Evolutionary conservation across 2,888 invertebrate species (phyloP).

Genomic region (Drosophila longiperda): DNA sequence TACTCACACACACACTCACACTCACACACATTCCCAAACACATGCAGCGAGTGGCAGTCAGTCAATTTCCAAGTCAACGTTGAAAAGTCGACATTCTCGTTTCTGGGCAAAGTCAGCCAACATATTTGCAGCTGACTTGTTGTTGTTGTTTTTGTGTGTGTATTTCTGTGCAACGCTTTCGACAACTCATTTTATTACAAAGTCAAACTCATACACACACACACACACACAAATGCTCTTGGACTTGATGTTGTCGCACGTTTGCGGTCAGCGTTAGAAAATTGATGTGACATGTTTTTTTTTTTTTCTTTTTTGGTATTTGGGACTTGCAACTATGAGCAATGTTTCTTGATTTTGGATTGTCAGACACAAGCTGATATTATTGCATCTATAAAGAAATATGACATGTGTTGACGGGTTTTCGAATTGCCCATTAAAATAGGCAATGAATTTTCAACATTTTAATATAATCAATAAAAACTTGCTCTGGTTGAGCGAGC

Average conservation of each 20-base stretch:
- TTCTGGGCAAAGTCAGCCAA: conserved; percentile 68
- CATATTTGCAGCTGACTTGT: conserved; percentile 63
- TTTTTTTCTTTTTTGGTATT: conserved; percentile 15
- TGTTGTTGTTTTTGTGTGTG: neutral
- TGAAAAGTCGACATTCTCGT: conserved; percentile 60
- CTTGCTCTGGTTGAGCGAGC: neutral
- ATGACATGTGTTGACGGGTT: conserved; percentile 23
- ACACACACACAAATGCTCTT: conserved; percentile 28
- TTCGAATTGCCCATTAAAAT: conserved; percentile 24
- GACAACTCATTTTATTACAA: conserved; percentile 79
- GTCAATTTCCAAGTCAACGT: conserved; percentile 76
- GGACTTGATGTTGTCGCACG: conserved; percentile 62
- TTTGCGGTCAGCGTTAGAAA: conserved; percentile 69
- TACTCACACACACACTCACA: conserved; percentile 46
- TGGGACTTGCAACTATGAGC: conserved; percentile 46
- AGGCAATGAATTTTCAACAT: conserved; percentile 1
- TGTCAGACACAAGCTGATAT: conserved; percentile 31
- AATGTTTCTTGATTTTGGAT: conserved; percentile 65
- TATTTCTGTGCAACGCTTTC: conserved; percentile 58
- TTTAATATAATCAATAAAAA: neutral
- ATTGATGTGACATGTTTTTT: conserved; percentile 68
- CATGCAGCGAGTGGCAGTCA: conserved; percentile 53
- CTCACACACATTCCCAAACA: conserved; percentile 23
- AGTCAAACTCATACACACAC: conserved; percentile 27
- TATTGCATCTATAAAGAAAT: conserved; percentile 17